Percentiles rank a stretch among this genome's conserved stretches.
Evolutionary conservation across 1,140 invertebrate genomes (phyloP).

Genomic region (Phthorimaea operculella): DNA sequence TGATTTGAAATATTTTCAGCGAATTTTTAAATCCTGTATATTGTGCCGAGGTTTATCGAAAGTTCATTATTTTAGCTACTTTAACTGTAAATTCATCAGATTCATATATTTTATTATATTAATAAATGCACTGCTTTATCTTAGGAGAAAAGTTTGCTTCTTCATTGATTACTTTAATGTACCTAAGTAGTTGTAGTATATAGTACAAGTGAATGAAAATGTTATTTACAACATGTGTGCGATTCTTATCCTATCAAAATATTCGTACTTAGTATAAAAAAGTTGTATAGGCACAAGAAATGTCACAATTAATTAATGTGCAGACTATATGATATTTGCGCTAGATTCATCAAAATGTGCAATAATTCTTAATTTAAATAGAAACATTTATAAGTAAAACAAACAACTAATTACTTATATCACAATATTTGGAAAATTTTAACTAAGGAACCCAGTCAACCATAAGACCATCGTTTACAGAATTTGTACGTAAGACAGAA

Average conservation of each 20-base stretch:
- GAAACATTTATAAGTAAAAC: background rate
- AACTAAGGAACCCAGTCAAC: no score
- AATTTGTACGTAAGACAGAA: no score
- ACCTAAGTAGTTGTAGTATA: background rate
- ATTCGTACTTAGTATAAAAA: constrained; percentile 50
- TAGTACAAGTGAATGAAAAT: constrained; percentile 36
- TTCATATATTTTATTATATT: no score
- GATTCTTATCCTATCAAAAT: constrained; percentile 30
- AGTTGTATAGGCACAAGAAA: constrained; percentile 61
- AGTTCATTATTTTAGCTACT: no score
- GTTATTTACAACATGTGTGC: constrained; percentile 13
- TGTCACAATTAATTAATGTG: constrained; percentile 47
- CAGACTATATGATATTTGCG: constrained; percentile 10
- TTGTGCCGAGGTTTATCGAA: no score
- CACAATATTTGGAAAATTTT: background rate
- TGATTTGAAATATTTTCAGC: no score
- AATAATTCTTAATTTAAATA: background rate
- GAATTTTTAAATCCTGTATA: no score
- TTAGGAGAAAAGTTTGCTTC: no score
- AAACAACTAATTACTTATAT: background rate
- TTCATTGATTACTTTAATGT: no score
- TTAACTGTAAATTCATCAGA: no score
- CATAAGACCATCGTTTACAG: no score
- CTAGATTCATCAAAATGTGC: background rate
- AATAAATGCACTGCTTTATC: no score